Evolutionary conservation across 2,888 invertebrate genomes (phyloP).

Genomic region (Latrodectus hesperus): DNA sequence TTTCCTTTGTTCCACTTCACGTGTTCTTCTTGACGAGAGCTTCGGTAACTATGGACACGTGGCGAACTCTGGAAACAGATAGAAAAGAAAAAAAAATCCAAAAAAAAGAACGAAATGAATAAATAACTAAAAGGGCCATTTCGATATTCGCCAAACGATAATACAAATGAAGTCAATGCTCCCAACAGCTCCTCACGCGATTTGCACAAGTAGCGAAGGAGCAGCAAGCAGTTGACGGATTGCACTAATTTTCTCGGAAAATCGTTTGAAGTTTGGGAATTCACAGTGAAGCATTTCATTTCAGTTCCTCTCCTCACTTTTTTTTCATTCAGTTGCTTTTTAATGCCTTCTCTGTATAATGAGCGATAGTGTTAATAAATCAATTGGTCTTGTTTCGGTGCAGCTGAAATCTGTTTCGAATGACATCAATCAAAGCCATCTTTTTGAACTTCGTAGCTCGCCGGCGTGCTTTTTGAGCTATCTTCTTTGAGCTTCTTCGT

Average conservation of each 20-base stretch:
- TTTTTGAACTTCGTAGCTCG: no score
- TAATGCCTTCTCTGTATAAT: neutral
- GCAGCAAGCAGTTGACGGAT: neutral
- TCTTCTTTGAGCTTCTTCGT: no score
- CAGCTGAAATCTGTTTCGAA: neutral
- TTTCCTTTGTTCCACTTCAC: no score
- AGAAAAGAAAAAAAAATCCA: neutral
- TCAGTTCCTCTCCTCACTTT: neutral
- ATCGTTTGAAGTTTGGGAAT: neutral
- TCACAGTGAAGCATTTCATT: neutral
- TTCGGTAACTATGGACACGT: no score
- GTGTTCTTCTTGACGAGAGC: no score
- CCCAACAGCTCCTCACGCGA: neutral
- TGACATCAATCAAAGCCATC: no score
- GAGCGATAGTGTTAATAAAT: neutral
- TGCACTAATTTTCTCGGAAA: constrained; percentile 2
- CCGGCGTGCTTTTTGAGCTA: no score
- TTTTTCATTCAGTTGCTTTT: neutral
- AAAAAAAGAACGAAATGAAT: neutral
- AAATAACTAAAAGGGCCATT: neutral
- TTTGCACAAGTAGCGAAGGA: neutral
- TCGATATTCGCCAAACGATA: constrained; percentile 2
- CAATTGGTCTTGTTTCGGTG: neutral
- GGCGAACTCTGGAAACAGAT: neutral
- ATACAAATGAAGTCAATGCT: constrained; percentile 5